Base-by-base conservation (phyloP, 2,797 vertebrate species). In the Channa striata region DNA sequence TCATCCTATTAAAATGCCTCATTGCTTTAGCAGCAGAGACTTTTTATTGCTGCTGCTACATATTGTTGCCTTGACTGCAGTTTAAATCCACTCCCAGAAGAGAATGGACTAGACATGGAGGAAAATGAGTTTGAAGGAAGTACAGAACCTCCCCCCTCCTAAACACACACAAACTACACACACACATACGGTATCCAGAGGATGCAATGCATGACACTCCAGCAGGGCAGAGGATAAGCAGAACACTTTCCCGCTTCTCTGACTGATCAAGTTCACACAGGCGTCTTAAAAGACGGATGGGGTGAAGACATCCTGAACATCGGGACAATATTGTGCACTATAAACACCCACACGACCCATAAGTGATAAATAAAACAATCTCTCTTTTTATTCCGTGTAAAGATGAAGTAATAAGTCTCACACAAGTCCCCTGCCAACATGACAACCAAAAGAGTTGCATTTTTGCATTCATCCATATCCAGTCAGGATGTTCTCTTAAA, bases 1-100 rank as follows among this genome's bases (percentile, higher is more conserved):
- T 90, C 87, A 83, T 93, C 85, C 88, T 81, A 91, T 92, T 93
- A 89, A 92, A 91, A 91, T 82, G 88, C 89, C 84, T 92, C 92
- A 91, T 93, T 92, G 91, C 87, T 87, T 88, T 83, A 80, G 78
- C 87, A 83, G 88, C 64, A 13, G 82, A 80, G 87, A 81, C 69
- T 78, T 87, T 86, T 84, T 88, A 83, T 80, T 79, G 80, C 77
- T 65, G 66, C 86, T 71, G 54, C 63, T 86, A 87, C 78, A 85
- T 88, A 87, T 85, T 86, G 89, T 89, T 86, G 85, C 83, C 82
- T 81, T 86, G 79, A 77, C 79, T 83, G 81, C 86, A 85, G 88
- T 87, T 85, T 87, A 78, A 88, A 91, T 86, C 82, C 72, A 62
- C 83, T 89, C 90, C 77, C 84, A 76, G 71, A 79, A 74, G 80